Conservation (phyloP, 2,888 invertebrate species). For the Metacarcinus magister region DNA sequence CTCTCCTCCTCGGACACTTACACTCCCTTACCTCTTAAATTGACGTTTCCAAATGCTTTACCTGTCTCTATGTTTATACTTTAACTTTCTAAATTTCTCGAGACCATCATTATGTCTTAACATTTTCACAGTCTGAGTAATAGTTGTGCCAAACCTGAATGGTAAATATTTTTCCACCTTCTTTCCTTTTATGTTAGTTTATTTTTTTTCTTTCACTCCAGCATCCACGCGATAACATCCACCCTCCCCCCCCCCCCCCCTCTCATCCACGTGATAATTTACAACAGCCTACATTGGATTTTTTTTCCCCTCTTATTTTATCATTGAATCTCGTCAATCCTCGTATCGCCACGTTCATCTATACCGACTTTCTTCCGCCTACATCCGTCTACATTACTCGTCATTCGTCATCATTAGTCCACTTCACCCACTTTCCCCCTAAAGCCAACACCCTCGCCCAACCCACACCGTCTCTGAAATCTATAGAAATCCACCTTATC, state of each 20-base stretch:
- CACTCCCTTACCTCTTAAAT: conserved; percentile 1
- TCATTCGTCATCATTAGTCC: conserved; percentile 11
- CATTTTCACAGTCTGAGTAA: conserved; percentile 26
- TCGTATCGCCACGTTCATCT: not conserved
- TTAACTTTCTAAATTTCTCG: conserved; percentile 19
- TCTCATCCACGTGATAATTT: not conserved
- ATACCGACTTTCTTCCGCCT: not conserved
- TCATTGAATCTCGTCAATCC: not conserved
- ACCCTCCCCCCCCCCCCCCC: not conserved
- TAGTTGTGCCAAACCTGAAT: not conserved
- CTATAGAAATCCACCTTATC: not conserved
- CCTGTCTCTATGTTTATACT: conserved; percentile 14
- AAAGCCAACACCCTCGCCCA: not conserved
- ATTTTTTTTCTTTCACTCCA: not conserved
- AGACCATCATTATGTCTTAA: conserved; percentile 15
- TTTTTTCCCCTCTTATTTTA: not conserved
- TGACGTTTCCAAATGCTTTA: not conserved
- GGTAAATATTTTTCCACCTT: not conserved
- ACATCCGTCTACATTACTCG: not conserved
- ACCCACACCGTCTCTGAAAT: not conserved
- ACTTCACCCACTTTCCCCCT: not conserved
- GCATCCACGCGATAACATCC: not conserved
- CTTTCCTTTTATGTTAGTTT: not conserved
- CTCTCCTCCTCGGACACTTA: not conserved
- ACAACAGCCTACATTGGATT: not conserved